Conservation (phyloP, 1,140 invertebrate species). For the Aleiodes sp. region DNA sequence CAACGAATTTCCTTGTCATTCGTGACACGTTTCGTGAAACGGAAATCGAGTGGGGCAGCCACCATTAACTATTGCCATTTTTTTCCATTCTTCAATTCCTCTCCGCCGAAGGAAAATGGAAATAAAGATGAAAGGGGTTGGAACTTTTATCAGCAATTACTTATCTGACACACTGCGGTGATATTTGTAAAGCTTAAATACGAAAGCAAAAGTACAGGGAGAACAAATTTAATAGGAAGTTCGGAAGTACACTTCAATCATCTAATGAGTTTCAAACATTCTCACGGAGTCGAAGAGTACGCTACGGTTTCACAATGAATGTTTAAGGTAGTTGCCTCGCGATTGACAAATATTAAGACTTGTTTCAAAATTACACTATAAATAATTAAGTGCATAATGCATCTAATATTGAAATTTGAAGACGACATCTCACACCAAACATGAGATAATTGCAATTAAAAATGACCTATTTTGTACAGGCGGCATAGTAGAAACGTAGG, state of each 20-base stretch:
- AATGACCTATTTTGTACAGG: no score
- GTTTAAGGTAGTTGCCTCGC: no score
- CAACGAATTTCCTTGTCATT: slow-evolving; percentile 19
- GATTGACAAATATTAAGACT: not conserved
- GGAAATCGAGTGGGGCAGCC: slow-evolving; percentile 25
- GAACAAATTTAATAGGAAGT: not conserved
- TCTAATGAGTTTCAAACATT: not conserved
- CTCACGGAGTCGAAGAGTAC: not conserved
- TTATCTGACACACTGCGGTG: not conserved
- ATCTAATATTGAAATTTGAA: no score
- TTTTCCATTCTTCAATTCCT: slow-evolving; percentile 4
- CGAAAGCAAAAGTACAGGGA: not conserved
- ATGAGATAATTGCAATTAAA: no score
- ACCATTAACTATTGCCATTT: slow-evolving; percentile 8
- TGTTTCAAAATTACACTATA: not conserved
- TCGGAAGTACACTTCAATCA: not conserved
- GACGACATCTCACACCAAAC: no score
- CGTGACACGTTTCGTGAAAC: slow-evolving; percentile 18
- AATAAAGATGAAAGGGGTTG: not conserved
- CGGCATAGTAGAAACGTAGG: no score
- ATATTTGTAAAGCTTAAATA: not conserved
- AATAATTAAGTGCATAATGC: no score
- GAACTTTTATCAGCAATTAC: slow-evolving; percentile 13
- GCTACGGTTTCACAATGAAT: no score
- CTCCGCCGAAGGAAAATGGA: not conserved